These are phyloP conservation scores for Boulengeromyrus knoepffleri DNA, from an alignment of 2,113 vertebrate species.

Conservation along the genomic window DNA sequence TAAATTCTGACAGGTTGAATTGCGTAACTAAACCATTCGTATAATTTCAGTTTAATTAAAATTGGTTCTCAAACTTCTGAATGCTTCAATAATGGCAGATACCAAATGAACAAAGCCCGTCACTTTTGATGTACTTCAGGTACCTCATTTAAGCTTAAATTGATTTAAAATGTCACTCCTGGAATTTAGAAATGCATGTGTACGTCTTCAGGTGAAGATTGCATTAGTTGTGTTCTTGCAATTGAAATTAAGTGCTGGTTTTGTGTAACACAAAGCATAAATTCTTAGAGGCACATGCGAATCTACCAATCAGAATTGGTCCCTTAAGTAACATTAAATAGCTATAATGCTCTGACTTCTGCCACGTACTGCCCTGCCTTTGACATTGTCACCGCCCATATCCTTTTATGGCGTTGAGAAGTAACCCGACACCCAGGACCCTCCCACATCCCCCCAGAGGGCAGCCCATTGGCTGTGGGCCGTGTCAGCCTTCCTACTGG, in stretches of 20 bases:
- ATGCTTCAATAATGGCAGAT: not conserved
- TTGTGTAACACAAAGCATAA: not conserved
- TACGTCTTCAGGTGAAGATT: not conserved
- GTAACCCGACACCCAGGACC: not conserved
- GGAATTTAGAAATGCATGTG: not conserved
- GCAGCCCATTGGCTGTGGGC: not conserved
- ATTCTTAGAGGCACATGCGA: not conserved
- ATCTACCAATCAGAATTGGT: not conserved
- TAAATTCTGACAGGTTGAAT: constrained; percentile 10
- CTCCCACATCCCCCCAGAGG: not conserved
- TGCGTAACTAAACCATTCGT: constrained; percentile 9
- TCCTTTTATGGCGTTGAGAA: not conserved
- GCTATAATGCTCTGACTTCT: not conserved
- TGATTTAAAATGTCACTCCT: not conserved
- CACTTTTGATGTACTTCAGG: not conserved
- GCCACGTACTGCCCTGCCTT: not conserved
- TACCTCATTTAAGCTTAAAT: not conserved
- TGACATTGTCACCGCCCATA: not conserved
- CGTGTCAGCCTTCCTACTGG: constrained; percentile 36
- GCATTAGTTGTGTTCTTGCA: not conserved
- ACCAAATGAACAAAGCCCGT: not conserved
- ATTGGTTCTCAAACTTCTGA: not conserved
- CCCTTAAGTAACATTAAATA: not conserved
- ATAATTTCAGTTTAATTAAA: constrained; percentile 17
- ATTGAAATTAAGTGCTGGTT: not conserved